Conservation (phyloP, 2,113 vertebrate genomes). For the Dasypus novemcinctus region DNA sequence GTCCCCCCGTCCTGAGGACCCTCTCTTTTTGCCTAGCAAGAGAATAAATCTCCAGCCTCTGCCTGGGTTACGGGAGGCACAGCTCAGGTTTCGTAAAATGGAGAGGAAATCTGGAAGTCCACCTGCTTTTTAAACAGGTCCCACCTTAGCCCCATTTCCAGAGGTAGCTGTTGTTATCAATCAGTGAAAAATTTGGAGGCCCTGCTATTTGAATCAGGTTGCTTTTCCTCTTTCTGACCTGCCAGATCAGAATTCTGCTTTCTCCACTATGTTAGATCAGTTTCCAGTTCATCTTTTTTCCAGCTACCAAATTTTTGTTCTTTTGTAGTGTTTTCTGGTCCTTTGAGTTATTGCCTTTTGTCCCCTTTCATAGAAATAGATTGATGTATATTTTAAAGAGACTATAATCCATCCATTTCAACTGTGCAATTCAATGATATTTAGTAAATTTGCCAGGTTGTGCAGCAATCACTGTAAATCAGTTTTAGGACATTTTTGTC, state of each 20-base stretch:
- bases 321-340: background rate
- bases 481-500: no score
- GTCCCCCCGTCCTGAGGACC: background rate
- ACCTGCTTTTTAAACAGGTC: background rate
- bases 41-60: background rate
- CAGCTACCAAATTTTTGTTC: background rate
- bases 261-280: background rate
- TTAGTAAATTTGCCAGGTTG: no score
- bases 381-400: no score
- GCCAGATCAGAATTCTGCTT: no score
- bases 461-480: no score
- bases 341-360: no score
- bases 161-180: background rate
- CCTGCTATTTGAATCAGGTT: background rate
- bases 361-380: no score
- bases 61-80: background rate
- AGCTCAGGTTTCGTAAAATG: background rate
- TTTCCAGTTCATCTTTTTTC: background rate
- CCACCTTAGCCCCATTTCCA: background rate
- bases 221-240: no score
- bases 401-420: no score
- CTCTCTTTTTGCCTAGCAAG: background rate
- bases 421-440: no score
- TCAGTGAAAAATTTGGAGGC: background rate
- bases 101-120: background rate